Conservation (phyloP, 2,113 vertebrate species). For the Orthonyx spaldingii region DNA sequence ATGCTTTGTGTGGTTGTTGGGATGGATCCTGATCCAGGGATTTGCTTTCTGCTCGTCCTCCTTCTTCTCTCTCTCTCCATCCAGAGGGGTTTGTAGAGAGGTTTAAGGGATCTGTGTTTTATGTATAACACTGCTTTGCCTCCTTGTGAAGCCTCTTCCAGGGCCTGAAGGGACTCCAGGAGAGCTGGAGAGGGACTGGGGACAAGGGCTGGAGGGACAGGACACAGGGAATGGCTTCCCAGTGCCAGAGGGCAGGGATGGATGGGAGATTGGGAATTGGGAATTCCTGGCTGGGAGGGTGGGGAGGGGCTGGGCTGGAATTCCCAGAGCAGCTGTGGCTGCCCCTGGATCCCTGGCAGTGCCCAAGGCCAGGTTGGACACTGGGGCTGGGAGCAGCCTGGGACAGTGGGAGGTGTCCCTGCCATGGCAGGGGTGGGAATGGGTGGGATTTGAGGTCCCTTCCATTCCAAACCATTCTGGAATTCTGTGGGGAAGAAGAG, state of each 20-base stretch:
- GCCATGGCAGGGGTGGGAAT: neutral
- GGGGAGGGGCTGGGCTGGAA: neutral
- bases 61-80: neutral
- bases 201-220: no score
- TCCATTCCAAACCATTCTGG: neutral
- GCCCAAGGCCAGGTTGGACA: neutral
- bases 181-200: neutral
- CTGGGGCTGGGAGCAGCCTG: neutral
- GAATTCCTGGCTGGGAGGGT: neutral
- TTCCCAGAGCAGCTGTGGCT: neutral
- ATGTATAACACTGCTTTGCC: accelerated
- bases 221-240: no score
- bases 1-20: accelerated
- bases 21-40: neutral
- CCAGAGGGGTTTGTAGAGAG: accelerated
- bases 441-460: neutral
- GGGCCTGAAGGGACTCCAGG: neutral
- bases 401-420: neutral
- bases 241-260: neutral
- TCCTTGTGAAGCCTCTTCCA: accelerated
- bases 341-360: neutral
- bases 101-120: neutral
- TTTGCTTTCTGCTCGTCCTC: neutral
- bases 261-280: neutral
- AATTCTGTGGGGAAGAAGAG: neutral